phyloP scores from a whole-genome alignment of 2,113 vertebrate species.

The Quiscalus mexicanus region DNA sequence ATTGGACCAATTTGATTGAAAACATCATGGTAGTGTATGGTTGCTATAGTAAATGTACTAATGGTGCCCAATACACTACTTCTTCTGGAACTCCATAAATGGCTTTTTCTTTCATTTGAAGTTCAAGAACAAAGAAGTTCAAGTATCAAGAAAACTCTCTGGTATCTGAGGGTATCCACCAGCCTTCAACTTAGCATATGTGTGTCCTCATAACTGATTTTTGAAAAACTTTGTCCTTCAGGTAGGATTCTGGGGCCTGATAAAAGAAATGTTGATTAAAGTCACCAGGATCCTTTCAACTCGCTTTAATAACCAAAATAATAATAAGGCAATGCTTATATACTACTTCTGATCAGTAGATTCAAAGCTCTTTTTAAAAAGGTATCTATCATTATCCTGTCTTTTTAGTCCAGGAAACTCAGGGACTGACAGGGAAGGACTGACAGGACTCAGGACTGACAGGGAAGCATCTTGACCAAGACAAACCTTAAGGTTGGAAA shows the following conservation, averaged over 20 bases:
- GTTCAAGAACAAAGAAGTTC: too few relatives aligned
- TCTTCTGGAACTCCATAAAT: background rate
- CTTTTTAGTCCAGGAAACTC: background rate
- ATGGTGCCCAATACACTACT: background rate
- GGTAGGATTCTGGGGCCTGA: background rate
- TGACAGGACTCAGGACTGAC: too few relatives aligned
- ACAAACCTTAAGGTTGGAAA: background rate
- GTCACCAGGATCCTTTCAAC: background rate
- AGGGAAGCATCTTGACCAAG: background rate
- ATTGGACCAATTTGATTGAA: background rate
- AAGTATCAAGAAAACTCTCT: background rate
- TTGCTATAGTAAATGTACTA: background rate
- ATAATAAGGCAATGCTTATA: slow-evolving; percentile 1
- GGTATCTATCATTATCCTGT: background rate
- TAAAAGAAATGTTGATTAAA: background rate
- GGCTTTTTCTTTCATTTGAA: background rate
- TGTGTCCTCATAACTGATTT: background rate
- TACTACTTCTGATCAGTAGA: background rate
- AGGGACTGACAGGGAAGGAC: background rate
- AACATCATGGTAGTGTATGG: background rate
- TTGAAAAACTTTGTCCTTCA: background rate
- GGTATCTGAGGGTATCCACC: background rate
- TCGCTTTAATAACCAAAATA: slow-evolving; percentile 33
- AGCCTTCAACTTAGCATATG: background rate
- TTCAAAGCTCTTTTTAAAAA: slow-evolving; percentile 49